phyloP scores from a whole-genome alignment of 2,113 vertebrate species.

The Crocuta crocuta region DNA sequence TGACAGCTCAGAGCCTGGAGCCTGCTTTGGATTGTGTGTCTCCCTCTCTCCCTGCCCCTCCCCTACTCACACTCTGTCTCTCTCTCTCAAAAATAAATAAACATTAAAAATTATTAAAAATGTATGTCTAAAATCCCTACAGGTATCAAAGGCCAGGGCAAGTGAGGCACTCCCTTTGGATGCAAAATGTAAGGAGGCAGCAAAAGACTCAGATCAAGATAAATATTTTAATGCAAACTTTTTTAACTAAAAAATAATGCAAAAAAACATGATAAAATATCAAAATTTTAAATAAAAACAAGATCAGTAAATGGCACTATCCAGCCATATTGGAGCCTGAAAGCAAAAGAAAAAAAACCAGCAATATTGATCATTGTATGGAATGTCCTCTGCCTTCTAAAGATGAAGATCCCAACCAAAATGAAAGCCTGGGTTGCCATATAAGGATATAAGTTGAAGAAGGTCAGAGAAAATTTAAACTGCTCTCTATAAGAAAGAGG shows the following conservation, averaged over 20 bases:
- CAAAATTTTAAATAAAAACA: background rate
- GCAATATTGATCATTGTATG: background rate
- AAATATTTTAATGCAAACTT: background rate
- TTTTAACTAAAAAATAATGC: slow-evolving; percentile 3
- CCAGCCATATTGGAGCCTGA: background rate
- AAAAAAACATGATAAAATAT: background rate
- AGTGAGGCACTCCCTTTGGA: background rate
- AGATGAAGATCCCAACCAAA: background rate
- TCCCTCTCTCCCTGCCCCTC: no score
- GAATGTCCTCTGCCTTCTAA: background rate
- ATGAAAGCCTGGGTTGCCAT: background rate
- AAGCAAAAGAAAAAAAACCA: background rate
- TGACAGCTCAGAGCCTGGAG: no score
- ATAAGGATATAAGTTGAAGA: background rate
- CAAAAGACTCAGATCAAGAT: background rate
- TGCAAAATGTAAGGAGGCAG: background rate
- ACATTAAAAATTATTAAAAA: no score
- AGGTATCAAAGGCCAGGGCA: background rate
- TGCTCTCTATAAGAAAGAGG: background rate
- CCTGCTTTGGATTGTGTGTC: no score
- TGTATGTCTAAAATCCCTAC: slow-evolving; percentile 17
- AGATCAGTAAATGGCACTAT: background rate
- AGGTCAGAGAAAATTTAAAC: background rate
- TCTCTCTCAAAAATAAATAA: no score
- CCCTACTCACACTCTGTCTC: no score